A percentile compares a stretch with the other conserved stretches of the same genome.
These are phyloP conservation scores for Apamea crenata DNA, from an alignment of 2,888 invertebrate genomes.

Conservation along the genomic window DNA sequence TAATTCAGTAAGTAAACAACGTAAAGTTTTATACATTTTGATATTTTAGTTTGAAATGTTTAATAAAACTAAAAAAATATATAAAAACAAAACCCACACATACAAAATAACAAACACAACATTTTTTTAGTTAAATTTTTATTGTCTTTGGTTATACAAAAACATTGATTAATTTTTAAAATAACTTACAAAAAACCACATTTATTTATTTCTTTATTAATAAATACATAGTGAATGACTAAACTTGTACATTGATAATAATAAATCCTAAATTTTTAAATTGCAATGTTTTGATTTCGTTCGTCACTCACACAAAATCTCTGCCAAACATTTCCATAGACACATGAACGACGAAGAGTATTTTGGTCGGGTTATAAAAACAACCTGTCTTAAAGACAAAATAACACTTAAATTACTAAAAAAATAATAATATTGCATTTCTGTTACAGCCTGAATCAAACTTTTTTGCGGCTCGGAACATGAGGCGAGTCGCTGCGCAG, in stretches of 20 bases:
- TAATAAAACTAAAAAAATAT: constrained; percentile 11
- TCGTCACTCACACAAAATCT: constrained; percentile 49
- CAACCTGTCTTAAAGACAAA: constrained; percentile 57
- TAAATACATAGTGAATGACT: constrained; percentile 86
- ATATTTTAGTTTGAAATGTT: constrained; percentile 20
- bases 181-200: constrained; percentile 90
- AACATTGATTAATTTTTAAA: constrained; percentile 90
- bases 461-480: neutral
- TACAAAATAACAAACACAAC: constrained; percentile 74
- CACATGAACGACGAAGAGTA: constrained; percentile 50
- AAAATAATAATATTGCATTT: constrained; percentile 41
- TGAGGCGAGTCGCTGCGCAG: neutral
- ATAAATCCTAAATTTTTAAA: constrained; percentile 73
- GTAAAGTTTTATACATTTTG: neutral
- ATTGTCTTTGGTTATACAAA: constrained; percentile 91
- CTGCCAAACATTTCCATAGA: constrained; percentile 32
- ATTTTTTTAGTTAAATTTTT: constrained; percentile 88
- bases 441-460: constrained; percentile 1
- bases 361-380: constrained; percentile 68
- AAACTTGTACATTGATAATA: constrained; percentile 88
- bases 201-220: constrained; percentile 80
- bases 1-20: constrained; percentile 2
- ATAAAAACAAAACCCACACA: constrained; percentile 36
- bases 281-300: constrained; percentile 66
- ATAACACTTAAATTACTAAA: constrained; percentile 58